Percentiles rank a stretch among this genome's conserved stretches.
Evolutionary conservation across 1,140 invertebrate genomes (phyloP).

Genomic region (Ceratina japonica): DNA sequence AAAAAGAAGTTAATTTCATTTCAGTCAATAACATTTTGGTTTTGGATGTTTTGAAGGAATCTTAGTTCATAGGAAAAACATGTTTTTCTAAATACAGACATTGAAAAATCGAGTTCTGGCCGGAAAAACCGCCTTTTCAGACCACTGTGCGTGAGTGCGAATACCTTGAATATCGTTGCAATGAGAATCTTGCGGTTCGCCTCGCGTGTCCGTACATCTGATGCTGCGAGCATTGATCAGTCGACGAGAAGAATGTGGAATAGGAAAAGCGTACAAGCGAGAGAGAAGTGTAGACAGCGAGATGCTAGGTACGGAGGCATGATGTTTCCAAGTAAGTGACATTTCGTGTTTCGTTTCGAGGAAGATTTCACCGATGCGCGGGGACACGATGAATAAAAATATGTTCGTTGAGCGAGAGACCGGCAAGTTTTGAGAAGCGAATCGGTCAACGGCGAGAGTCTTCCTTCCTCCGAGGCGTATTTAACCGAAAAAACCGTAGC

Average conservation of each 20-base stretch:
- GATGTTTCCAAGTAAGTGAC: conserved; percentile 63
- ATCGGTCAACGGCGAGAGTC: not conserved
- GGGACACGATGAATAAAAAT: conserved; percentile 63
- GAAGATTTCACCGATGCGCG: conserved; percentile 53
- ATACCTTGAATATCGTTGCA: conserved; percentile 16
- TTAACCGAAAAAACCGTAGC: not conserved
- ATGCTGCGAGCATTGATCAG: conserved; percentile 41
- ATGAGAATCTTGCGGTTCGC: conserved; percentile 30
- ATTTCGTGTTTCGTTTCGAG: conserved; percentile 63
- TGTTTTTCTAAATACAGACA: too few species aligned
- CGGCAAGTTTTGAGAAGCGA: conserved; percentile 26
- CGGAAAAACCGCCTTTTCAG: too few species aligned
- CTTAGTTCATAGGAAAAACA: too few species aligned
- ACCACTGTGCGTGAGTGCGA: not conserved
- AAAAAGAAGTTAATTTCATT: too few species aligned
- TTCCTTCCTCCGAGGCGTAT: not conserved
- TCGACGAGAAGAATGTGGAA: not conserved
- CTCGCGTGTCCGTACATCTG: not conserved
- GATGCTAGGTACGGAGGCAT: not conserved
- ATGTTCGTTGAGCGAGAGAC: conserved; percentile 59
- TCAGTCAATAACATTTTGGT: too few species aligned
- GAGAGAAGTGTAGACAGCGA: not conserved
- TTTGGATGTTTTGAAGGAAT: too few species aligned
- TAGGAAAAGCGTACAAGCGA: not conserved
- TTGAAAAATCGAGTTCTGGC: too few species aligned